phyloP scores from a whole-genome alignment of 1,140 invertebrate genomes.

The Drosophila tristis region DNA sequence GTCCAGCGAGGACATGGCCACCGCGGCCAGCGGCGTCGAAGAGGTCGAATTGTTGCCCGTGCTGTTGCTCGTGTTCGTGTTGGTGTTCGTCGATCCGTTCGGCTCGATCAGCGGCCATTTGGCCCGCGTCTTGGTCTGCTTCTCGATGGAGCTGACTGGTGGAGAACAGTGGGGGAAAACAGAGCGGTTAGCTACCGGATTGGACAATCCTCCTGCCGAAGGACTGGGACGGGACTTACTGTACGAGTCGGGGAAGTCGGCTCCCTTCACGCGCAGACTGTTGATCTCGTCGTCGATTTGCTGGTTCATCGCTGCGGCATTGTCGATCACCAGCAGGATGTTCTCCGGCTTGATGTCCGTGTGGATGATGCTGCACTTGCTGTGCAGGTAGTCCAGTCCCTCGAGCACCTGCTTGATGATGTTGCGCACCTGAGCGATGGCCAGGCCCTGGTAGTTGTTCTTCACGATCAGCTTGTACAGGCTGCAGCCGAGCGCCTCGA shows the following conservation, averaged over 20 bases:
- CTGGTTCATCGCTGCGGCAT: conserved; percentile 94
- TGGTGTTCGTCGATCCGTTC: conserved; percentile 74
- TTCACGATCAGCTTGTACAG: conserved; percentile 98
- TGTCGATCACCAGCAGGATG: conserved; percentile 94
- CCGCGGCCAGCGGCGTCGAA: conserved; percentile 73
- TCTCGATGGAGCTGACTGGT: conserved; percentile 83
- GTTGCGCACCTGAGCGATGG: conserved; percentile 95
- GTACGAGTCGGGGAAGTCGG: conserved; percentile 83
- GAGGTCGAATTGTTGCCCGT: conserved; percentile 79
- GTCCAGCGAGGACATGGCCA: conserved; percentile 75
- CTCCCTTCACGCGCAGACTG: conserved; percentile 88
- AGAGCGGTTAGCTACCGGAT: neutral
- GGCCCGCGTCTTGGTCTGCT: conserved; percentile 77
- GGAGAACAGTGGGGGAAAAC: neutral
- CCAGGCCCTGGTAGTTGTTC: conserved; percentile 98
- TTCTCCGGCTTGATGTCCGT: conserved; percentile 99
- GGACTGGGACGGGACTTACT: conserved; percentile 49
- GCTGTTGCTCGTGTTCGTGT: conserved; percentile 77
- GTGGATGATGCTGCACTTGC: conserved; percentile 99
- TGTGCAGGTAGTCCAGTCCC: conserved; percentile 98
- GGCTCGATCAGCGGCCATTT: conserved; percentile 82
- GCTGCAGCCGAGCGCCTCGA: conserved; percentile 99
- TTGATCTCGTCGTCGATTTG: conserved; percentile 94
- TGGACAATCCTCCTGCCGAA: no score
- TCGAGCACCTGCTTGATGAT: conserved; percentile 98